These are phyloP conservation scores for Elachura formosa DNA, from an alignment of 2,113 vertebrate genomes.

Conservation along the genomic window DNA sequence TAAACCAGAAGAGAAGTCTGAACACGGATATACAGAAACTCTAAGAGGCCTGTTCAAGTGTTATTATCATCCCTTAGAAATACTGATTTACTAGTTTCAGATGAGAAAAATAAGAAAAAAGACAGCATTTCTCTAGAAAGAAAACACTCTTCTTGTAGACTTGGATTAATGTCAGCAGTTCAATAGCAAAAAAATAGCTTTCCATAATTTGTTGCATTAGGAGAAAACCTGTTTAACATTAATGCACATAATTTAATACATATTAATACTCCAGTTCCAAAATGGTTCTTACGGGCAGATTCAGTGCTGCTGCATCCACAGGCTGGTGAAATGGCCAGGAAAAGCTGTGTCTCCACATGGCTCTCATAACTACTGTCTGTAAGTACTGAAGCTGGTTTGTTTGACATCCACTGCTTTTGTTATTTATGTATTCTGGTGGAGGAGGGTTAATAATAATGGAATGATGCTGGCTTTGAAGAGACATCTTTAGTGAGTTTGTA, in stretches of 20 bases:
- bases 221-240: neutral
- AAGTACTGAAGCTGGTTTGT: constrained; percentile 92
- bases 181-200: neutral
- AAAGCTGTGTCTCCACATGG: constrained; percentile 84
- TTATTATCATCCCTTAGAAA: neutral
- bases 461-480: constrained; percentile 47
- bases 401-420: constrained; percentile 72
- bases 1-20: neutral
- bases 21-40: neutral
- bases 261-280: neutral
- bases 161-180: neutral
- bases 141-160: neutral
- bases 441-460: constrained; percentile 78
- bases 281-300: constrained; percentile 83
- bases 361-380: constrained; percentile 83
- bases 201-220: neutral
- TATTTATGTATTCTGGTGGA: constrained; percentile 82
- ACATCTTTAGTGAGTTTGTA: constrained; percentile 66
- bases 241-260: neutral
- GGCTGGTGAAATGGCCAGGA: constrained; percentile 93
- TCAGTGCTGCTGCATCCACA: constrained; percentile 86
- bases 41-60: neutral
- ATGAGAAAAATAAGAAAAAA: neutral
- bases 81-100: neutral
- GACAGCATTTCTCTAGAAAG: neutral